Evolutionary conservation across 2,113 vertebrate genomes (phyloP).

Genomic region (Theristicus caerulescens): DNA sequence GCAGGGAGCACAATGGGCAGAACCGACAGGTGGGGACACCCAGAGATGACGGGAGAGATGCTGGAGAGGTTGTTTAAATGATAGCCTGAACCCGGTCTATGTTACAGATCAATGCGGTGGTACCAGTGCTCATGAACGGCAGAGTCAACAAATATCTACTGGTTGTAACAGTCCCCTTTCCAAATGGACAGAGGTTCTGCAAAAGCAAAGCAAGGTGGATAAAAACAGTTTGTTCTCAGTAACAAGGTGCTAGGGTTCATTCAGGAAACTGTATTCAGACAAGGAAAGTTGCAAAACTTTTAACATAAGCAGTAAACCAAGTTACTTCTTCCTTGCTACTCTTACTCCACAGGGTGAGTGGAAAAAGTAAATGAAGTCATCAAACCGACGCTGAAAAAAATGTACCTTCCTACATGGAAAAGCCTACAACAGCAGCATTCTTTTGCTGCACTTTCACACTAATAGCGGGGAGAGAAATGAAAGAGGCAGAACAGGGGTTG

Average conservation of each 20-base stretch:
- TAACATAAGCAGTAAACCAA: not conserved
- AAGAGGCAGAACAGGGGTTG: not conserved
- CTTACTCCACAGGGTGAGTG: not conserved
- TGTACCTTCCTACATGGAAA: not conserved
- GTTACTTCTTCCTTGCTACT: not conserved
- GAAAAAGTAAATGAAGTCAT: not conserved
- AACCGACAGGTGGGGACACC: accelerated
- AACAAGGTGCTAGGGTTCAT: not conserved
- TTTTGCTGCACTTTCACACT: not conserved
- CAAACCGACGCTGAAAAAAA: not conserved
- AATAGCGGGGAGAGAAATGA: not conserved
- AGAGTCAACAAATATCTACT: not conserved
- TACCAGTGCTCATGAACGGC: not conserved
- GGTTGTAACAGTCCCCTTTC: not conserved
- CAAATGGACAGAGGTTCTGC: accelerated
- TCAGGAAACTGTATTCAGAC: not conserved
- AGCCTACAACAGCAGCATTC: not conserved
- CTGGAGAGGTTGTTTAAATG: not conserved
- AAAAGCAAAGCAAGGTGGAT: accelerated
- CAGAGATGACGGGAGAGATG: not conserved
- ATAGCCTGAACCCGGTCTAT: accelerated
- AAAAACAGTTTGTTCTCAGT: not conserved
- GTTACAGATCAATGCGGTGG: not conserved
- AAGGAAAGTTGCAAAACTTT: not conserved
- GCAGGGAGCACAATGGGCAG: not conserved